Conservation (phyloP, 2,797 vertebrate species). For the Sciurus carolinensis region DNA sequence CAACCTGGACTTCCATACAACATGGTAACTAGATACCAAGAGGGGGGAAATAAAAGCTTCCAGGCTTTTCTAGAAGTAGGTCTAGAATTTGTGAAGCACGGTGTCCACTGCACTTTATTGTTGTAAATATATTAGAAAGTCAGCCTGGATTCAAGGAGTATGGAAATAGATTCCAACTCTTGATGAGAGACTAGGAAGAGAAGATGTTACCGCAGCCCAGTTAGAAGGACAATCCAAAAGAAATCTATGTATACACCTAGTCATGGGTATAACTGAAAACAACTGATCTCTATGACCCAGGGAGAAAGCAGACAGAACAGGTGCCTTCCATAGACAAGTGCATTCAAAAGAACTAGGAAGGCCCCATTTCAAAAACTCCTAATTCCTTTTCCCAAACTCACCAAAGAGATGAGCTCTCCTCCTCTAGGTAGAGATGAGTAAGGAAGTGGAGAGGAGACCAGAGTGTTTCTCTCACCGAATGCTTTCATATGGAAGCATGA, state of each 20-base stretch:
- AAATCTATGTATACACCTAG: background rate
- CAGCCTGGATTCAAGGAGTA: background rate
- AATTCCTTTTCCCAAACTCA: background rate
- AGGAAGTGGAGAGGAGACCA: background rate
- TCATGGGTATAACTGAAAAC: background rate
- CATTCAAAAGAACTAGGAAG: background rate
- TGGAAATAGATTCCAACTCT: background rate
- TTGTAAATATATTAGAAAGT: background rate
- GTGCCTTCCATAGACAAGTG: background rate
- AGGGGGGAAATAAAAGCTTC: background rate
- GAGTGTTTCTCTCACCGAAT: background rate
- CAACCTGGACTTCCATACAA: background rate
- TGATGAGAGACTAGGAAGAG: background rate
- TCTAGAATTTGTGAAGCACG: background rate
- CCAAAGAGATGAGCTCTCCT: background rate
- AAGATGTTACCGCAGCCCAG: background rate
- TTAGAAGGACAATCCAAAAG: background rate
- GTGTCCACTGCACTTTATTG: background rate
- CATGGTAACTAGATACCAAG: background rate
- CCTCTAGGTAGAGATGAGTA: background rate
- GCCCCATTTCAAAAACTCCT: background rate
- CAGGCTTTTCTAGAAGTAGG: background rate
- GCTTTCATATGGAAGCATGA: background rate
- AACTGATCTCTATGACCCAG: fast-evolving
- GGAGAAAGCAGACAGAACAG: background rate